A percentile compares a stretch with the other conserved stretches of the same genome.
Conservation (phyloP, 2,113 vertebrate species). For the Todiramphus chloris region DNA sequence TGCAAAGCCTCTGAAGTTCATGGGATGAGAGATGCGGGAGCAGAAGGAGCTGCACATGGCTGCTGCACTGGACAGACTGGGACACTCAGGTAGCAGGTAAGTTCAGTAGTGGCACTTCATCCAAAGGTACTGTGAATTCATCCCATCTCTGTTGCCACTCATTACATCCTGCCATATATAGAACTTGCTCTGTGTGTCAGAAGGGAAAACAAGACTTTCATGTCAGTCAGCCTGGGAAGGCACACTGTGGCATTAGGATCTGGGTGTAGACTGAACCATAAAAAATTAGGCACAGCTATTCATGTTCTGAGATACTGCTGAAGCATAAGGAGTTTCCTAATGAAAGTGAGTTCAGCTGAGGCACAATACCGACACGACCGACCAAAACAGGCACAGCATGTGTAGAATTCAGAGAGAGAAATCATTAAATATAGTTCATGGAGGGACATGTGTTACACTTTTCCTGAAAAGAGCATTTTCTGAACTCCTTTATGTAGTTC, state of each 20-base stretch:
- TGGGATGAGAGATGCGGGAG: not conserved
- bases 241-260: not conserved
- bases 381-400: not conserved
- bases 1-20: not conserved
- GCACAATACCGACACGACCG: not conserved
- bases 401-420: not conserved
- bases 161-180: not conserved
- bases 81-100: not conserved
- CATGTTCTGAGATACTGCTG: not conserved
- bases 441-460: not conserved
- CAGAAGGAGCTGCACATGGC: not conserved
- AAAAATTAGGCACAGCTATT: not conserved
- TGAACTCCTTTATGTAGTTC: not conserved
- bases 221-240: not conserved
- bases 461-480: not conserved
- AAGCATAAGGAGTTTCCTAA: not conserved
- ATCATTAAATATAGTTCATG: not conserved
- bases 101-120: accelerated
- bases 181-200: not conserved
- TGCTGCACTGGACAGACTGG: not conserved
- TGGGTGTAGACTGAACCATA: not conserved
- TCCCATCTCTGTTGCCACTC: not conserved
- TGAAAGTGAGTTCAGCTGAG: not conserved
- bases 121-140: not conserved
- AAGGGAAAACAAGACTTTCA: not conserved